These are phyloP conservation scores for Dugesia japonica DNA, from an alignment of 2,888 invertebrate genomes.

Conservation along the genomic window DNA sequence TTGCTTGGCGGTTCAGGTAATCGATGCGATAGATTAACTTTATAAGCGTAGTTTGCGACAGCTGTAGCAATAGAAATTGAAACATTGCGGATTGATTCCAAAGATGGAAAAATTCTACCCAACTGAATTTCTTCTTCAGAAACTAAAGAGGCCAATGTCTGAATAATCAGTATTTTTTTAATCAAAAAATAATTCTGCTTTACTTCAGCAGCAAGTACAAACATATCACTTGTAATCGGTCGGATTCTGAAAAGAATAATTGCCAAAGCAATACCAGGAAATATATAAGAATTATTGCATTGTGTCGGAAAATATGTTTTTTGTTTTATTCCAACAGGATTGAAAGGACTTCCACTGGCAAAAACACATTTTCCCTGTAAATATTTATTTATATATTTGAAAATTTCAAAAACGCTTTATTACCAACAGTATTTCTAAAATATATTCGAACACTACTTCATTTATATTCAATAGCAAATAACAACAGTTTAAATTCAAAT, in stretches of 20 bases:
- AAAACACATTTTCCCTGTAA: constrained; percentile 32
- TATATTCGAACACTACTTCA: no score
- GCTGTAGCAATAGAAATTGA: constrained; percentile 70
- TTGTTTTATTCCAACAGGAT: constrained; percentile 62
- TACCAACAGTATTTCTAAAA: no score
- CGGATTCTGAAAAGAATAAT: constrained; percentile 76
- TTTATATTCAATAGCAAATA: no score
- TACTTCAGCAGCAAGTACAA: constrained; percentile 79
- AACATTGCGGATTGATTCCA: constrained; percentile 64
- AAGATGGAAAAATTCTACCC: constrained; percentile 79
- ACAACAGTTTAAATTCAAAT: no score
- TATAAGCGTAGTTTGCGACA: constrained; percentile 67
- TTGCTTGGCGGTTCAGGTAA: constrained; percentile 52
- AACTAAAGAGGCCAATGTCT: constrained; percentile 67
- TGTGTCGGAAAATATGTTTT: constrained; percentile 76
- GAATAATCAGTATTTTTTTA: constrained; percentile 37
- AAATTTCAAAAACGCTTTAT: no score
- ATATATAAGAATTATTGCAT: constrained; percentile 54
- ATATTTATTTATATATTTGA: no score
- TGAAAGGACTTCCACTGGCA: constrained; percentile 87
- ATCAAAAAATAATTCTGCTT: neutral
- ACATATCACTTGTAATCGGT: constrained; percentile 78
- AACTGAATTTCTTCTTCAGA: constrained; percentile 62
- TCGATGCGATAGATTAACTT: constrained; percentile 48
- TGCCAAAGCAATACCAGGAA: constrained; percentile 66